Evolutionary conservation across 2,888 invertebrate genomes (phyloP).

Genomic region (Dendrolimus pini): DNA sequence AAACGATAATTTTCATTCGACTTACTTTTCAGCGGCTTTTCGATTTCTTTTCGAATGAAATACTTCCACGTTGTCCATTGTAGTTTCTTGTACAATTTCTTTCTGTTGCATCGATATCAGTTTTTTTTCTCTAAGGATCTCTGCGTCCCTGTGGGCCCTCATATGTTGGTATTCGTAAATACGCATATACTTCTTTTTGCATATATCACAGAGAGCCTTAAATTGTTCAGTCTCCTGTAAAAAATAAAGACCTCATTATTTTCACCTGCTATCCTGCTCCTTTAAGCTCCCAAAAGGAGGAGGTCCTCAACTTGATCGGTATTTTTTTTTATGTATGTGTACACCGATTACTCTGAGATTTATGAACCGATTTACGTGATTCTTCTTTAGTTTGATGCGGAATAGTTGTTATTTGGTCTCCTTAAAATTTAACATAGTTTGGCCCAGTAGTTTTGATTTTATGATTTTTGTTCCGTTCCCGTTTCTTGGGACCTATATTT

Average conservation of each 20-base stretch:
- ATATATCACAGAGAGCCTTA: conserved; percentile 71
- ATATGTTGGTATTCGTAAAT: conserved; percentile 78
- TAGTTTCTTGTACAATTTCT: conserved; percentile 16
- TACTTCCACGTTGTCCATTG: conserved; percentile 9
- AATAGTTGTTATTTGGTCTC: no score
- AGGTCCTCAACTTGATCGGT: no score
- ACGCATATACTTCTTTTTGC: conserved; percentile 63
- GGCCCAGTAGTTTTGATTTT: no score
- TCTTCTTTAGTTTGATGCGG: no score
- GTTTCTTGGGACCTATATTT: no score
- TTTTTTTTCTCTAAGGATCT: conserved; percentile 25
- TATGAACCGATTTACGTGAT: no score
- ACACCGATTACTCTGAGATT: no score
- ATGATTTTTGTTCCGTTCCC: no score
- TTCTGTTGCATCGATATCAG: conserved; percentile 18
- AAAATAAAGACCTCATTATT: conserved; percentile 1
- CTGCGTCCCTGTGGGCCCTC: conserved; percentile 54
- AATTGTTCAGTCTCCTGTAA: conserved; percentile 62
- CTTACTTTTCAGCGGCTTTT: conserved; percentile 52
- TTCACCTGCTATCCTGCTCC: no score
- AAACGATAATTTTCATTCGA: conserved; percentile 1
- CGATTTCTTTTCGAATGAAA: conserved; percentile 12
- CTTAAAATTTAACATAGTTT: no score
- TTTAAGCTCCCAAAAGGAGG: no score
- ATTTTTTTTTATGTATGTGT: no score